Conservation (phyloP, 2,113 vertebrate genomes). For the Sceloporus tristichus region DNA sequence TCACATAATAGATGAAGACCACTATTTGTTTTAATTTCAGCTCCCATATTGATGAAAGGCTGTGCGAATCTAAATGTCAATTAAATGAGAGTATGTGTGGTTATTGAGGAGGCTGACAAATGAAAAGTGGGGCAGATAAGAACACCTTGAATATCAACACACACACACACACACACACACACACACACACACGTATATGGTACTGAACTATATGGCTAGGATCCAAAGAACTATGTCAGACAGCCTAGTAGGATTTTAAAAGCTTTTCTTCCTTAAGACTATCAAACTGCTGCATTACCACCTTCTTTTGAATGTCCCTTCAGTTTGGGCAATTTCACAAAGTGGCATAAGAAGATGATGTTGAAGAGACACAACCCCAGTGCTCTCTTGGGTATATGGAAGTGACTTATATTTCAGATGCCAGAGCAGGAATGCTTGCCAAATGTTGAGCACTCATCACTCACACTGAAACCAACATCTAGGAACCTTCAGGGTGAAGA, state of each 20-base stretch:
- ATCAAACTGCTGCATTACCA: not conserved
- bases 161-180: not conserved
- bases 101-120: slow-evolving; percentile 36
- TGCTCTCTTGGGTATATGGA: not conserved
- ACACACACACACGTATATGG: not conserved
- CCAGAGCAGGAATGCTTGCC: not conserved
- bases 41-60: slow-evolving; percentile 28
- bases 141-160: not conserved
- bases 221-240: not conserved
- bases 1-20: not conserved
- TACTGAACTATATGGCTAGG: not conserved
- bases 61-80: slow-evolving; percentile 31
- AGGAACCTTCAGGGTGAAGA: not conserved
- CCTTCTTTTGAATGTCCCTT: no score
- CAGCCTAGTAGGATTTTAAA: not conserved
- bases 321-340: no score
- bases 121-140: not conserved
- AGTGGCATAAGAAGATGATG: no score
- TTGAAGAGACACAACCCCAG: not conserved
- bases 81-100: slow-evolving; percentile 4
- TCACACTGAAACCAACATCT: slow-evolving; percentile 25
- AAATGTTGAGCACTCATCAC: not conserved
- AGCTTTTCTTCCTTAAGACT: not conserved
- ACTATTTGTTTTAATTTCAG: slow-evolving; percentile 27
- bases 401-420: slow-evolving; percentile 35